Evolutionary conservation across 2,113 vertebrate genomes (phyloP), one percentile per base, ranked within the genome.

Genomic region (Cyprinodon tularosa): DNA sequence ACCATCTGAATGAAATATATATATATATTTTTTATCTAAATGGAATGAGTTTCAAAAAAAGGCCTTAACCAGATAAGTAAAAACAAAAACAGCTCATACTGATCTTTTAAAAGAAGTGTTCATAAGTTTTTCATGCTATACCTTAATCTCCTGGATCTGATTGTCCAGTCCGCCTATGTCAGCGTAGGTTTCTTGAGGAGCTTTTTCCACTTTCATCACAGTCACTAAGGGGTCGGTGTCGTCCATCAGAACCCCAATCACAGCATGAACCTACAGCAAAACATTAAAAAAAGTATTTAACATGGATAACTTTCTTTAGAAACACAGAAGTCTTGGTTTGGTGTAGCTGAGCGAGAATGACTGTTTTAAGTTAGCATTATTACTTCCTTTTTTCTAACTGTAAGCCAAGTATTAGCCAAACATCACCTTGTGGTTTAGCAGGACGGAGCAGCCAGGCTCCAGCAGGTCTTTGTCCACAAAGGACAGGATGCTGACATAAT

Each of bases 111-210:
- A 29, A 29, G 29, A 29, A 1, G 3, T 42, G 42, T 9, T 6
- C 42, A 42, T 4, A 42, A 42, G 42, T 42, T 6, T 42, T 42
- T 42, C 42, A 10, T 0, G 0, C 13, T 45, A 2, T 82, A 97
- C 98, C 96, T 99, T 99, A 69, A 99, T 99, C 90, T 99, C 98
- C 85, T 99, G 98, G 84, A 99, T 99, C 84, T 99, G 98, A 92
- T 94, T 97, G 92, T 99, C 98, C 83, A 99, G 89, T 22, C 98
- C 98, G 29, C 98, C 98, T 3, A 99, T 99, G 78, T 99, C 98
- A 20, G 97, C 97, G 0, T 99, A 99, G 0, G 98, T 99, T 90
- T 99, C 98, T 83, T 99, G 98, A 45, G 98, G 97, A 29, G 98
- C 98, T 81, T 99, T 99, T 83, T 99, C 98, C 67, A 99, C 97